Evolutionary conservation across 35 echinoderm and acorn worm genomes (phyloP).

Genomic region (Patiria miniata): DNA sequence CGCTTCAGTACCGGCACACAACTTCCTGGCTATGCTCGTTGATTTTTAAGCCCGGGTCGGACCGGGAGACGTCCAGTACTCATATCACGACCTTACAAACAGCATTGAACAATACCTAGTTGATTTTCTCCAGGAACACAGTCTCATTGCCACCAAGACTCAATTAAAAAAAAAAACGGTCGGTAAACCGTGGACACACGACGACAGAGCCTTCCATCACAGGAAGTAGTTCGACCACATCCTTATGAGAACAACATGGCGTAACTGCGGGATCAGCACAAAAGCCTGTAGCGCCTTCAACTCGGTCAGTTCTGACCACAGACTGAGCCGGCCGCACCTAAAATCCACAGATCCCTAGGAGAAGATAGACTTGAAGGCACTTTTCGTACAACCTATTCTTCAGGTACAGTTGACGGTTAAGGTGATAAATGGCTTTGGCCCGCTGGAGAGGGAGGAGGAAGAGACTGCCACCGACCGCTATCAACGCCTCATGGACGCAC

Average conservation of each 20-base stretch:
- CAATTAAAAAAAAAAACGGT: not conserved
- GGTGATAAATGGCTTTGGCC: not conserved
- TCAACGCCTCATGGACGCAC: not conserved
- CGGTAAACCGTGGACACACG: constrained; percentile 3
- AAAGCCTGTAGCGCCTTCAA: constrained; percentile 35
- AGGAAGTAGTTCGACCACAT: no score
- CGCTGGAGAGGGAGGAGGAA: not conserved
- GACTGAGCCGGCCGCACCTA: constrained; percentile 10
- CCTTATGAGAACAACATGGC: no score
- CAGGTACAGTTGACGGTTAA: not conserved
- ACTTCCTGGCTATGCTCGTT: constrained; percentile 16
- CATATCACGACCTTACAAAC: constrained; percentile 9
- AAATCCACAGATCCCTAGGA: not conserved
- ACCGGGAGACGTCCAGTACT: constrained; percentile 22
- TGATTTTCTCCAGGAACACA: constrained; percentile 2
- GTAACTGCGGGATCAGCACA: no score
- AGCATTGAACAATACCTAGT: constrained; percentile 5
- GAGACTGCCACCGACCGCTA: not conserved
- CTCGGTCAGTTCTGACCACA: constrained; percentile 29
- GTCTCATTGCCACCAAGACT: constrained; percentile 8
- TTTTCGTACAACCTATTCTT: not conserved
- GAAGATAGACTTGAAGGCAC: not conserved
- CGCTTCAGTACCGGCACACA: not conserved
- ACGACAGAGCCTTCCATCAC: no score
- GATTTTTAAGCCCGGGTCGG: constrained; percentile 37